phyloP scores from a whole-genome alignment of 2,888 invertebrate species.

The Cephonodes hylas region DNA sequence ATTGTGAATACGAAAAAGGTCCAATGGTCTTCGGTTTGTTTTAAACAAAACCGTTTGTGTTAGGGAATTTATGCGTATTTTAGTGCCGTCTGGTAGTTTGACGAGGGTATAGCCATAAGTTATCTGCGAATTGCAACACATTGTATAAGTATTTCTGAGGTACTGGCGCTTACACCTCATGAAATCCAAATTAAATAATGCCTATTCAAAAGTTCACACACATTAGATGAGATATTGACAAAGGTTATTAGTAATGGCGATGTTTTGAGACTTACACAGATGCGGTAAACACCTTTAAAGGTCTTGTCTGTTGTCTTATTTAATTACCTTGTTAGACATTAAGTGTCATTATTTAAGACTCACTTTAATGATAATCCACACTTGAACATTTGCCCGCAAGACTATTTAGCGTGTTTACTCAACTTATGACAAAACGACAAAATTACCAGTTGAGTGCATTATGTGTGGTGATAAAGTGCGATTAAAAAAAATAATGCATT shows the following conservation, averaged over 20 bases:
- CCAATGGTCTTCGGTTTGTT: constrained; percentile 12
- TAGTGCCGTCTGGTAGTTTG: constrained; percentile 32
- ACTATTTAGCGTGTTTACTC: background rate
- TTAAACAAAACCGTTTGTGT: constrained; percentile 29
- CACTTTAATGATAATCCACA: background rate
- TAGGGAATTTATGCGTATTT: constrained; percentile 36
- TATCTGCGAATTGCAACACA: constrained; percentile 23
- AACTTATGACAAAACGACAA: too few species aligned
- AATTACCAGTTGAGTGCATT: too few species aligned
- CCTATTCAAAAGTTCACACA: background rate
- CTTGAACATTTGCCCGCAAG: background rate
- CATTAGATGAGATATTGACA: background rate
- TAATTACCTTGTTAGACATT: background rate
- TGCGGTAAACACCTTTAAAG: background rate
- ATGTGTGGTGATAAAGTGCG: too few species aligned
- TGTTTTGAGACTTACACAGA: background rate
- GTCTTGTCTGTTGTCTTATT: background rate
- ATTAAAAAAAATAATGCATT: too few species aligned
- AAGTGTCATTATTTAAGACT: background rate
- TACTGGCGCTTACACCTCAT: background rate
- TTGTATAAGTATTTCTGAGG: constrained; percentile 9
- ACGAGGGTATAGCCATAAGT: constrained; percentile 36
- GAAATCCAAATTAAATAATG: constrained; percentile 4
- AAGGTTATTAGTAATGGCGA: background rate
- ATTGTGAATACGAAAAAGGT: background rate